A percentile compares a stretch with the other conserved stretches of the same genome.
phyloP scores from a whole-genome alignment of 2,888 invertebrate genomes.

The Stramonita haemastoma region DNA sequence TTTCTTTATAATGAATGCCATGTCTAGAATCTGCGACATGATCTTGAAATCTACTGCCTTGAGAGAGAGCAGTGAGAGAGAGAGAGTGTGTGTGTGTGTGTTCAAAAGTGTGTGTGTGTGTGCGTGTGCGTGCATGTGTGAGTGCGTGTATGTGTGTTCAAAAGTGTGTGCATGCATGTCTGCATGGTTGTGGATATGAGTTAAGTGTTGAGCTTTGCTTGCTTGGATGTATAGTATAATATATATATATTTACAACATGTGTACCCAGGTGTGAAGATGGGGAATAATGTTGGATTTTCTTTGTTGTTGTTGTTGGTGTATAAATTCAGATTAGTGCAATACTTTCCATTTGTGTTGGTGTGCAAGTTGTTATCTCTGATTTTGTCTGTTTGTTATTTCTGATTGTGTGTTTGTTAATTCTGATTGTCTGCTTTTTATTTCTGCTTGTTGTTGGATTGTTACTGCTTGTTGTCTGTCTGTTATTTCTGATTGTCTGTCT shows the following conservation, averaged over 20 bases:
- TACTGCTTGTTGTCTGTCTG: too few species aligned
- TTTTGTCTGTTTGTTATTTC: too few species aligned
- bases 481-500: too few species aligned
- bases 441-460: too few species aligned
- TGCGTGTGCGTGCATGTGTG: neutral
- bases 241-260: neutral
- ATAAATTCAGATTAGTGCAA: slow-evolving; percentile 24
- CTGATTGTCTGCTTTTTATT: too few species aligned
- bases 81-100: neutral
- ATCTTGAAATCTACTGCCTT: too few species aligned
- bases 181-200: neutral
- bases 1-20: too few species aligned
- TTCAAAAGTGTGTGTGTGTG: neutral
- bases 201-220: neutral
- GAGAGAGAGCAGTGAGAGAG: neutral
- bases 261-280: neutral
- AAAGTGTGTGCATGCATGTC: neutral
- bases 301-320: neutral
- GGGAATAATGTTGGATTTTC: neutral
- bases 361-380: neutral
- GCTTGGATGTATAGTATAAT: neutral
- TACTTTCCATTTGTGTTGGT: slow-evolving; percentile 19
- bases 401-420: too few species aligned
- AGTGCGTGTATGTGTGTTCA: neutral
- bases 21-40: too few species aligned